phyloP scores from a whole-genome alignment of 2,888 invertebrate species.

The Galeopsomyia nigrocyanea region DNA sequence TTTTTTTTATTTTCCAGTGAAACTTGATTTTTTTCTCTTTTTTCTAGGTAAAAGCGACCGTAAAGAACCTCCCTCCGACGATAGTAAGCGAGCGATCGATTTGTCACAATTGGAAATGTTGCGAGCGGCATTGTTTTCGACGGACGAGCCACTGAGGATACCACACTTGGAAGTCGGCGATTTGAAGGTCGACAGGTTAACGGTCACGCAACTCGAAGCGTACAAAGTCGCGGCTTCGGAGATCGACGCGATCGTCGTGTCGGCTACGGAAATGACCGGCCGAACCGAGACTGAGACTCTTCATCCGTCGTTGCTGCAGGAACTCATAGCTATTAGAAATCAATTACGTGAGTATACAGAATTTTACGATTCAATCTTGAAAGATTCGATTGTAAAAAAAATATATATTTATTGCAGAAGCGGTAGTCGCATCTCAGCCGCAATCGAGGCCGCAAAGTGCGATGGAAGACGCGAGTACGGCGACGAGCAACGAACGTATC shows the following conservation, averaged over 20 bases:
- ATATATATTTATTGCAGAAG: slow-evolving; percentile 12
- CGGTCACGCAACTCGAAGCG: slow-evolving; percentile 84
- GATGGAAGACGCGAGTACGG: slow-evolving; percentile 54
- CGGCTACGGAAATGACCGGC: slow-evolving; percentile 80
- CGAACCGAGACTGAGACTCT: slow-evolving; percentile 78
- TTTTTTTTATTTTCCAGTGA: background rate
- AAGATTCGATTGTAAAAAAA: background rate
- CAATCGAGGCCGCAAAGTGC: slow-evolving; percentile 34
- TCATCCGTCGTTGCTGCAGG: slow-evolving; percentile 64
- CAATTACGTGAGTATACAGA: slow-evolving; percentile 55
- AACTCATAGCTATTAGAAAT: slow-evolving; percentile 64
- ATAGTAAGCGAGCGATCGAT: slow-evolving; percentile 27
- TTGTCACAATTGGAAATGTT: slow-evolving; percentile 41
- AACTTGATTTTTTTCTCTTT: background rate
- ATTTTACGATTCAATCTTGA: too few species aligned
- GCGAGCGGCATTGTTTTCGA: slow-evolving; percentile 54
- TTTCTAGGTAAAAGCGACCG: slow-evolving; percentile 36
- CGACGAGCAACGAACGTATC: slow-evolving; percentile 52
- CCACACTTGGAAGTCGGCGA: slow-evolving; percentile 80
- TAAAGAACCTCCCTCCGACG: slow-evolving; percentile 29
- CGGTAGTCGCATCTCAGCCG: slow-evolving; percentile 48
- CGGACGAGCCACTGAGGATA: slow-evolving; percentile 69
- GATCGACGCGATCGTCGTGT: slow-evolving; percentile 81
- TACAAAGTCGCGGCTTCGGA: slow-evolving; percentile 85
- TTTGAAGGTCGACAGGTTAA: slow-evolving; percentile 83